Evolutionary conservation across 2,888 invertebrate genomes (phyloP), one percentile per base, ranked within the genome.

Genomic region (Lasioglossum calceatum): DNA sequence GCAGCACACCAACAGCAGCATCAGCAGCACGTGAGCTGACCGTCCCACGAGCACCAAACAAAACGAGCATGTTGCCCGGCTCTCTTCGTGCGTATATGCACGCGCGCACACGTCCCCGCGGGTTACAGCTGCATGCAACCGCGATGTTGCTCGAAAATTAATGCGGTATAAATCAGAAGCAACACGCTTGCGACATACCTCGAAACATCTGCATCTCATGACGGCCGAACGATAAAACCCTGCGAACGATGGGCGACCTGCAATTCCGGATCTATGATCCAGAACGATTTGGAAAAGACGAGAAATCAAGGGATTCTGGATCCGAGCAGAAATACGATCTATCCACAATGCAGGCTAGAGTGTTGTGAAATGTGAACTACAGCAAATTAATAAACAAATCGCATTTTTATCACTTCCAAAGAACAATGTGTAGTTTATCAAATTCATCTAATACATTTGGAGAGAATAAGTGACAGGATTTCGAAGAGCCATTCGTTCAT

Each of bases 141-240:
- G 82, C 82, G 77, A 75, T 85, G 79, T 87, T 85, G 32, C 67
- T 75, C 72, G 87, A 82, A 85, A 87, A 89, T 87, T 84, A 85
- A 87, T 78, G 83, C 82, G 78, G 79, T 87, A 85, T 89, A 87
- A 89, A 89, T 89, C 85, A 87, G 44, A 70, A 76, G 71, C 36
- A 79, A 58, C 78, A 77, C 72, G 76, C 36, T 64, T 58, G 86
- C 76, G 81, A 81, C 84, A 84, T 61, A 42, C 72, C 39, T 47
- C 54, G 67, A 16, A 74, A 84, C 85, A 85, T 84, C 79, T 77
- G 77, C 85, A 76, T 85, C 72, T 50, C 44, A 50, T 73, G 72
- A 72, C 78, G 75, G n/a, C 12, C 19, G 16, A 32, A 64, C 76
- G 77, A 82, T 76, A 79, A 54, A 79, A 54, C 42, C 23, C 4